Base-by-base conservation (phyloP, 1,140 invertebrate genomes). In the Lucilia cuprina region DNA sequence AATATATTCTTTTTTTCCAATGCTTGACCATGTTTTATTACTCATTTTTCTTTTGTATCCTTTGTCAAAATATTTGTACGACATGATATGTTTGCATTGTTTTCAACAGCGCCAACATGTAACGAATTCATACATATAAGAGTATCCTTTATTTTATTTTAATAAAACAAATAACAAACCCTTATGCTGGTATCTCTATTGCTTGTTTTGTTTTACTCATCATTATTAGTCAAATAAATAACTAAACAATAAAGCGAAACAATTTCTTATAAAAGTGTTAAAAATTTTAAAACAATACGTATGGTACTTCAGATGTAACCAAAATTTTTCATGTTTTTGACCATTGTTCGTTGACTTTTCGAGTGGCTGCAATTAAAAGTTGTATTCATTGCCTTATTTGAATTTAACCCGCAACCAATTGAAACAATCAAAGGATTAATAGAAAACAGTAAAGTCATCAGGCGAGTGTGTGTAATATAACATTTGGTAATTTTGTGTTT, bases 201-300 rank as follows among this genome's bases (percentile, higher is more conserved):
- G 5, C 41, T 41, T 8, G 5, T 41, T 41, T 41, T n/a, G n/a
- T n/a, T 41, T 41, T 41, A 7, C 41, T 41, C 75, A 70, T 34
- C 82, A 85, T 85, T 85, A 85, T 85, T 85, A 77, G 82, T 47
- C 82, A 85, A 85, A 85, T 85, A 85, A 82, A 83, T 65, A 34
- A 77, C 35, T 49, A 55, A 55, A 55, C 50, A 55, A 41, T 41
- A 41, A 55, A 55, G 50, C 74, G 41, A 41, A 41, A 41, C 41
- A 41, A 41, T 41, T 41, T 5, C 10, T 10, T 50, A 49, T 2
- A 80, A 80, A 80, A 80, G 77, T 80, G 77, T 80, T 80, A 80
- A 80, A 80, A 80, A 80, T 80, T 80, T 41, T 14, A 35, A 78
- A 78, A 78, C 75, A 50, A 80, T 80, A 49, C 77, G n/a, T n/a